Evolutionary conservation across 2,888 invertebrate species (phyloP).

Genomic region (Drosophila neotestacea): DNA sequence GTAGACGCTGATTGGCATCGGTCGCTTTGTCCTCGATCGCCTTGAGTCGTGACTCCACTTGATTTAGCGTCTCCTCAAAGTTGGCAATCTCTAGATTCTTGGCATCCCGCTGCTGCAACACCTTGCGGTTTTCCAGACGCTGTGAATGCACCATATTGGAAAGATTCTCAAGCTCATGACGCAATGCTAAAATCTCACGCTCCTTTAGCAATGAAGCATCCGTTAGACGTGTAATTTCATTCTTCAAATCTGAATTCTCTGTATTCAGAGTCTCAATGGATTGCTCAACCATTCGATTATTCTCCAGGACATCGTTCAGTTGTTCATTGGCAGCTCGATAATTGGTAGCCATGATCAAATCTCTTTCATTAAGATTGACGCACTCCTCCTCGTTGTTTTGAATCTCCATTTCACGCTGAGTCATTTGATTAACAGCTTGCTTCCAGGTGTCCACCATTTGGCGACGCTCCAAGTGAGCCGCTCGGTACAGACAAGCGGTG

Average conservation of each 20-base stretch:
- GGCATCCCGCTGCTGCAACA: slow-evolving; percentile 55
- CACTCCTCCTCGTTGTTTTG: slow-evolving; percentile 86
- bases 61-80: slow-evolving; percentile 53
- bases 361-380: slow-evolving; percentile 65
- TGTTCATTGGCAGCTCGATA: slow-evolving; percentile 86
- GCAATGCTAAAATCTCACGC: slow-evolving; percentile 83
- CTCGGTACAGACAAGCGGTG: slow-evolving; percentile 86
- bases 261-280: slow-evolving; percentile 84
- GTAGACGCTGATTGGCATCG: slow-evolving; percentile 82
- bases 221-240: slow-evolving; percentile 81
- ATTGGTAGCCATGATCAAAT: slow-evolving; percentile 83
- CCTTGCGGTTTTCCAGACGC: slow-evolving; percentile 81
- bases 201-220: slow-evolving; percentile 83
- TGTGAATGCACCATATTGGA: slow-evolving; percentile 78
- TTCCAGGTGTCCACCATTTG: slow-evolving; percentile 91
- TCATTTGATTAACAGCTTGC: slow-evolving; percentile 89
- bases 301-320: slow-evolving; percentile 86
- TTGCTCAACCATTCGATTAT: slow-evolving; percentile 86
- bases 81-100: slow-evolving; percentile 62
- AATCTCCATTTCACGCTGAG: slow-evolving; percentile 90
- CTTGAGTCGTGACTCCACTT: slow-evolving; percentile 70
- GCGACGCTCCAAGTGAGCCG: slow-evolving; percentile 89
- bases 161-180: slow-evolving; percentile 82
- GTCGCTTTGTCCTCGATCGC: slow-evolving; percentile 77
- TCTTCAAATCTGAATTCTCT: slow-evolving; percentile 82